Conservation (phyloP, 2,797 vertebrate species). For the Calcarius lapponicus region DNA sequence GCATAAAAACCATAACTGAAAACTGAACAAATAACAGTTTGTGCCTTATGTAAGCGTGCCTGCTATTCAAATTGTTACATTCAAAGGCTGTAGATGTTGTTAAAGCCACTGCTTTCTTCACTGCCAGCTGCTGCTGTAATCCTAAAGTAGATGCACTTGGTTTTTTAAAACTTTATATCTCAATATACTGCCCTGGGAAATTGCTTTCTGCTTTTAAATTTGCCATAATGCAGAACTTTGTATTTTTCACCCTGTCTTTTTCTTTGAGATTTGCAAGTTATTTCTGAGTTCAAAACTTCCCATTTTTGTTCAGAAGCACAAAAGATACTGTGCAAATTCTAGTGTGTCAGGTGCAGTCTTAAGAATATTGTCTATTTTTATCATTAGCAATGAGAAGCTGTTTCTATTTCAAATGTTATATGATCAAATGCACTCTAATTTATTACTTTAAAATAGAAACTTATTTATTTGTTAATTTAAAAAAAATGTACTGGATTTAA, state of each 20-base stretch:
- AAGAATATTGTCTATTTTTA: not conserved
- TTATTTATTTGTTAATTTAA: not conserved
- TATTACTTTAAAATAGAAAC: not conserved
- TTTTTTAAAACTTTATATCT: not conserved
- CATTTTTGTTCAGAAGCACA: not conserved
- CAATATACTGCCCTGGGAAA: not conserved
- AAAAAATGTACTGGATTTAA: not conserved
- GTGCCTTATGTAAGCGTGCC: not conserved
- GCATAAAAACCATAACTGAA: not conserved
- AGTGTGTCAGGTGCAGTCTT: not conserved
- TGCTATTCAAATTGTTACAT: not conserved
- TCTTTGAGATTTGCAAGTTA: not conserved
- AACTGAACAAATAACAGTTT: constrained; percentile 7
- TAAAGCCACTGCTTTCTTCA: not conserved
- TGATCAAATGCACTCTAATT: not conserved
- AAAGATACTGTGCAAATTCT: not conserved
- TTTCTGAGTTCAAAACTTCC: not conserved
- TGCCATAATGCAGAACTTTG: not conserved
- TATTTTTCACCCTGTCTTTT: not conserved
- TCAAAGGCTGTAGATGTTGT: not conserved
- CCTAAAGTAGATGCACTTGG: not conserved
- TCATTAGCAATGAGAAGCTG: not conserved
- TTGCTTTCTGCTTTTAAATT: not conserved
- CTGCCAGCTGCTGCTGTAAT: not conserved
- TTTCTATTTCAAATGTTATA: not conserved